A percentile compares a stretch with the other conserved stretches of the same genome.
These are phyloP conservation scores for Ptilodon capucinus DNA, from an alignment of 2,888 invertebrate genomes.

Conservation along the genomic window DNA sequence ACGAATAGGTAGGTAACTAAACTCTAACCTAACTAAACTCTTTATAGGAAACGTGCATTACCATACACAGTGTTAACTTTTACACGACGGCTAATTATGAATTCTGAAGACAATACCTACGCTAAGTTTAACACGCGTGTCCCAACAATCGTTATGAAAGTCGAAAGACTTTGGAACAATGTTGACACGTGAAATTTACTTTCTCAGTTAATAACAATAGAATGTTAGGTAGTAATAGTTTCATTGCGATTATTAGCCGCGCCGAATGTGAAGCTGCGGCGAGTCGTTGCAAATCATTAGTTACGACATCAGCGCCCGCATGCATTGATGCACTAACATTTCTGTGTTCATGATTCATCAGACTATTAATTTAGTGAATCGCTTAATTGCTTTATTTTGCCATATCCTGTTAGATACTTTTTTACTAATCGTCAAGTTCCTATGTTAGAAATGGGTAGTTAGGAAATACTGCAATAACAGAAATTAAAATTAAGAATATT, in stretches of 20 bases:
- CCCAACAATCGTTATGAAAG: slow-evolving; percentile 31
- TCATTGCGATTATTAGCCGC: slow-evolving; percentile 32
- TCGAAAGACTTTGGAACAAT: slow-evolving; percentile 33
- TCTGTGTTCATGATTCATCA: background rate
- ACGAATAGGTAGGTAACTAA: no score
- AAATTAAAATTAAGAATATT: no score
- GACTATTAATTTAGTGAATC: background rate
- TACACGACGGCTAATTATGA: slow-evolving; percentile 21
- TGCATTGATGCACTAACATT: slow-evolving; percentile 10
- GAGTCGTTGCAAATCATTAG: slow-evolving; percentile 10
- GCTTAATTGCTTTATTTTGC: no score
- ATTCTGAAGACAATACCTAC: slow-evolving; percentile 16
- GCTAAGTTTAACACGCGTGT: slow-evolving; percentile 12
- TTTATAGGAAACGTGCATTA: slow-evolving; percentile 6
- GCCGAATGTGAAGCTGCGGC: slow-evolving; percentile 16
- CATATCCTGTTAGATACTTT: no score
- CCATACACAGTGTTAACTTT: slow-evolving; percentile 5
- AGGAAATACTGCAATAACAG: no score
- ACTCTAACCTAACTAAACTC: no score
- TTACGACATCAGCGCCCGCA: slow-evolving; percentile 15
- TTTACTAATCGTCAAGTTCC: no score
- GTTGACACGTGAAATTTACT: slow-evolving; percentile 34
- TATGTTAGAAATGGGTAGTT: background rate
- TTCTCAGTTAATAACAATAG: slow-evolving; percentile 36
- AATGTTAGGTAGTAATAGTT: slow-evolving; percentile 35